phyloP scores from a whole-genome alignment of 2,113 vertebrate species.

The Pomatorhinus ruficollis region DNA sequence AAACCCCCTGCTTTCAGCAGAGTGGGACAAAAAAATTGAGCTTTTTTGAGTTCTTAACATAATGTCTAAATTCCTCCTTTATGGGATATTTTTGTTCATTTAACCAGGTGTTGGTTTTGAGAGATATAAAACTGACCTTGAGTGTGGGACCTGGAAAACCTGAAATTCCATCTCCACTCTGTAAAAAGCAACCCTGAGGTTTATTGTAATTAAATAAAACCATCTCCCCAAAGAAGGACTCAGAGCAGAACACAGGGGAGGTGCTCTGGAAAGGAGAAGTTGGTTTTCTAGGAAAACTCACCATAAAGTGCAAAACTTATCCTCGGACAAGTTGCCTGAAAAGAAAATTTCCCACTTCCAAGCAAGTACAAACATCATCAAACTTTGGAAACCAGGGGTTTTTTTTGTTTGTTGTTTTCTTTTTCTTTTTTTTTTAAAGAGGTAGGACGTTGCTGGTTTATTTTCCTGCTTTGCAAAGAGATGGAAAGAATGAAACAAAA shows the following conservation, averaged over 20 bases:
- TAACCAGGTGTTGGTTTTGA: neutral
- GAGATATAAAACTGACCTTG: neutral
- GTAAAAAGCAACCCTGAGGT: neutral
- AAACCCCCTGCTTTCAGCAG: neutral
- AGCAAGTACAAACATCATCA: neutral
- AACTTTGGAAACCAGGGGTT: neutral
- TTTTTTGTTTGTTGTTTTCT: neutral
- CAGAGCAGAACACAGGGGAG: neutral
- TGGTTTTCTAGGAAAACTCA: neutral
- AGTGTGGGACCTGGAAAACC: neutral
- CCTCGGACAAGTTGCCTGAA: neutral
- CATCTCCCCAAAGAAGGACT: neutral
- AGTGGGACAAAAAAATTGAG: neutral
- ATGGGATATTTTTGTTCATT: neutral
- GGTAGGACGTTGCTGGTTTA: accelerated
- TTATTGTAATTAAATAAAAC: neutral
- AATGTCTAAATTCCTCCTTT: neutral
- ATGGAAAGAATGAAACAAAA: neutral
- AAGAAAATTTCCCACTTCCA: neutral
- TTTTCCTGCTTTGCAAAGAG: neutral
- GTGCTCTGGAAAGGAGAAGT: neutral
- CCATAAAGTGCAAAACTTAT: neutral
- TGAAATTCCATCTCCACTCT: neutral
- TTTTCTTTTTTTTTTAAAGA: neutral
- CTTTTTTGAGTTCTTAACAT: neutral